Conservation (phyloP, 92 coral and sea anemone genomes). For the Heteractis magnifica region DNA sequence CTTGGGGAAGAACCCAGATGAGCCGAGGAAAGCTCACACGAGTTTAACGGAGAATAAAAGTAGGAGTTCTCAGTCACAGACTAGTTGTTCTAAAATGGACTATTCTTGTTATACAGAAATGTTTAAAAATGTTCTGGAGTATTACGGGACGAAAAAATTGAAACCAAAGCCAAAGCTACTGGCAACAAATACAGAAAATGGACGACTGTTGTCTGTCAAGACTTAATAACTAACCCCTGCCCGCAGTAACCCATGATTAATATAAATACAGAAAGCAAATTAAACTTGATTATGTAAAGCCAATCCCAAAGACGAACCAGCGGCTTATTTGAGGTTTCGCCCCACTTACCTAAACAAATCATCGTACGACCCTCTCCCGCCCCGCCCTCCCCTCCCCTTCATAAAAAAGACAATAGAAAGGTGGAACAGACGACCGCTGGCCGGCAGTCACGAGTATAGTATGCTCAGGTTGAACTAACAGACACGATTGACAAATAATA, state of each 20-base stretch:
- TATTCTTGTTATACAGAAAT: conserved; percentile 82
- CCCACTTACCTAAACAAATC: too few species aligned
- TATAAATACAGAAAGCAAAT: not conserved
- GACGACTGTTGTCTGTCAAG: conserved; percentile 52
- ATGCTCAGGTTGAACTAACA: too few species aligned
- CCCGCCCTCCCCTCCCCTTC: too few species aligned
- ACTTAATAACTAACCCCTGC: conserved; percentile 14
- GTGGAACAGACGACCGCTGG: too few species aligned
- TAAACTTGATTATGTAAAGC: too few species aligned
- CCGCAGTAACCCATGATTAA: conserved; percentile 57
- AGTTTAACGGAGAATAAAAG: conserved; percentile 3
- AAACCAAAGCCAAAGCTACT: conserved; percentile 53
- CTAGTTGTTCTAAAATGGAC: conserved; percentile 41
- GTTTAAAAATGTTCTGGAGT: conserved; percentile 84
- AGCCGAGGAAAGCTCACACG: not conserved
- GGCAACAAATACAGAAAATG: conserved; percentile 27
- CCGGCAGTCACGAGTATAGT: too few species aligned
- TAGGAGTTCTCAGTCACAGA: not conserved
- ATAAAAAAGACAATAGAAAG: too few species aligned
- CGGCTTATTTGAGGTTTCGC: too few species aligned
- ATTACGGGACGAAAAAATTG: conserved; percentile 74
- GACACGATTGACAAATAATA: too few species aligned
- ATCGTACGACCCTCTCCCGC: too few species aligned
- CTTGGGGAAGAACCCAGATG: conserved; percentile 16
- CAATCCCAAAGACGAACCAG: too few species aligned